Evolutionary conservation across 2,888 invertebrate genomes (phyloP), one percentile per base, ranked within the genome.

Genomic region (Dysmachus trigonus): DNA sequence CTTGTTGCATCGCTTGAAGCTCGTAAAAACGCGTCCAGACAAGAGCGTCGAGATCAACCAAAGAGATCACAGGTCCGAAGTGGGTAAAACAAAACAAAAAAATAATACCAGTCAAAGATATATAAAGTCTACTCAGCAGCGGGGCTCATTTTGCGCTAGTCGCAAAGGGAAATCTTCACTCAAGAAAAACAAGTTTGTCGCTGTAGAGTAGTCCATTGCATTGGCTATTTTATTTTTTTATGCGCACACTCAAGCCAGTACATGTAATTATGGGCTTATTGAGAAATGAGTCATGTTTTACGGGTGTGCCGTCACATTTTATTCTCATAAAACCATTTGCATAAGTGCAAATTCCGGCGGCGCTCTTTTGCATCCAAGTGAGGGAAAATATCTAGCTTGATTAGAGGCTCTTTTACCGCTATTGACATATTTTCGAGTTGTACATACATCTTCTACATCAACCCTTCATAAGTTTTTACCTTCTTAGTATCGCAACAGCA

Each of bases 21-120:
- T 33, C 38, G 62, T 82, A 82, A 82, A 82, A 82, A 83, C 83
- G 83, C 83, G 83, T 83, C 83, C 71, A 83, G 83, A 83, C 83
- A 83, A 83, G 83, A 83, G 72, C 35, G 71, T 72, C 83, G 38
- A 71, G 83, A 72, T 83, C 83, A 41, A 27, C 41, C 83, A 27
- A 31, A 62, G 10, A 38, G 83, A 83, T 83, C 83, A 83, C 53
- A 72, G 62, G 10, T 35, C 71, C 35, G 18, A 35, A 10, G 62
- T 18, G 22, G 83, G 83, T 41, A 76, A 76, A 76, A 74, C 30
- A 73, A 74, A 38, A n/a, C n/a, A n/a, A n/a, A n/a, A n/a, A n/a
- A n/a, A n/a, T n/a, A 18, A 76, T 35, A 72, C 83, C 35, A 72
- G 72, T 83, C 41, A 27, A 18, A 83, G 83, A 83, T 38, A 83